These are phyloP conservation scores for Leucophenga maculata DNA, from an alignment of 2,888 invertebrate species.

Conservation along the genomic window DNA sequence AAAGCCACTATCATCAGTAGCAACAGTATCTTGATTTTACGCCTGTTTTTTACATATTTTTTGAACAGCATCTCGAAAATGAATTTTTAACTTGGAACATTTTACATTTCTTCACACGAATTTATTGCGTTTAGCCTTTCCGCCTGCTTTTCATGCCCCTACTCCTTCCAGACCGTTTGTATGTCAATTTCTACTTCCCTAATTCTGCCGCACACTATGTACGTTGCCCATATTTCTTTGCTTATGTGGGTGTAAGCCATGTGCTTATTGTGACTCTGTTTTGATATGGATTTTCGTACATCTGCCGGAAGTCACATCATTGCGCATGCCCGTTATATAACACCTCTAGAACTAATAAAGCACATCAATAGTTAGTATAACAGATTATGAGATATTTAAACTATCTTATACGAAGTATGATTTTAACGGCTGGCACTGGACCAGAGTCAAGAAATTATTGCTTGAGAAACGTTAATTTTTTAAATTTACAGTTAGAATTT, in stretches of 20 bases:
- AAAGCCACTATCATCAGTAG: slow-evolving; percentile 65
- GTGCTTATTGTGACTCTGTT: slow-evolving; percentile 6
- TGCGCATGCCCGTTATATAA: slow-evolving; percentile 18
- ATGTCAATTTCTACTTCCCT: not conserved
- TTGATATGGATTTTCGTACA: slow-evolving; percentile 12
- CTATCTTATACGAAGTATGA: too few species aligned
- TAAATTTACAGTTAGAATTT: too few species aligned
- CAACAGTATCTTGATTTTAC: slow-evolving; percentile 68
- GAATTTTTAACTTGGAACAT: not conserved
- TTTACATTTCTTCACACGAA: not conserved
- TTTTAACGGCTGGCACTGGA: too few species aligned
- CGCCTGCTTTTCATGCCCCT: not conserved
- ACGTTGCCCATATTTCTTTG: not conserved
- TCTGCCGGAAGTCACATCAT: not conserved
- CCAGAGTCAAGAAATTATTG: too few species aligned
- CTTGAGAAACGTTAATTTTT: too few species aligned
- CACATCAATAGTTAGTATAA: not conserved
- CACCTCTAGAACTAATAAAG: too few species aligned
- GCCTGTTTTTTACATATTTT: slow-evolving; percentile 71
- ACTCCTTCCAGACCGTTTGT: not conserved
- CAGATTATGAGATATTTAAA: not conserved
- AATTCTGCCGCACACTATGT: too few species aligned
- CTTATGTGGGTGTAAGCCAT: slow-evolving; percentile 11
- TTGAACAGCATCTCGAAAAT: slow-evolving; percentile 66
- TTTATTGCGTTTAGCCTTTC: not conserved